Percentiles rank a stretch among this genome's conserved stretches.
Conservation (phyloP, 2,888 invertebrate species). For the Deilephila elpenor region DNA sequence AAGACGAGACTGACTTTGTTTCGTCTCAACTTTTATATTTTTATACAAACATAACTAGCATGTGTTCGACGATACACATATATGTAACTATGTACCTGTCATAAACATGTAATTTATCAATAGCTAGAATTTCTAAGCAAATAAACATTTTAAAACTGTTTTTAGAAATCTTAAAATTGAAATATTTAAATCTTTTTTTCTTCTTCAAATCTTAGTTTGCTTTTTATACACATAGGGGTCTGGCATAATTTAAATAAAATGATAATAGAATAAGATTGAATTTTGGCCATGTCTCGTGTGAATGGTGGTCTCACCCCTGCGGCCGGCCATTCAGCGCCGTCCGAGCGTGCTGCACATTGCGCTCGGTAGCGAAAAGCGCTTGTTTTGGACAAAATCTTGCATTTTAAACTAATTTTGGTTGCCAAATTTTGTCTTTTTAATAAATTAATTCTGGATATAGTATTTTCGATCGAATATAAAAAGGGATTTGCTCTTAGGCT, state of each 20-base stretch:
- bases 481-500: no score
- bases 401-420: background rate
- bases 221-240: background rate
- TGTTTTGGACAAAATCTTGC: conserved; percentile 25
- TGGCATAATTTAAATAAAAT: conserved; percentile 60
- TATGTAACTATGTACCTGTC: no score
- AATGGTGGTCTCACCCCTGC: conserved; percentile 49
- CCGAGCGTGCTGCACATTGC: conserved; percentile 59
- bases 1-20: no score
- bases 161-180: no score
- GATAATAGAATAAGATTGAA: conserved; percentile 71
- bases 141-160: no score
- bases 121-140: no score
- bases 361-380: conserved; percentile 22
- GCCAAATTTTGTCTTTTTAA: background rate
- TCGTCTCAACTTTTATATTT: no score
- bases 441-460: background rate
- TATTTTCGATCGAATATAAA: background rate
- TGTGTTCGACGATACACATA: no score
- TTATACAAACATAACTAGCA: no score
- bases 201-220: background rate
- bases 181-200: background rate
- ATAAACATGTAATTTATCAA: no score
- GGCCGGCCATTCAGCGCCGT: conserved; percentile 60
- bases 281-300: conserved; percentile 66